Base-by-base conservation (phyloP, 2,113 vertebrate genomes). In the Silurus meridionalis region DNA sequence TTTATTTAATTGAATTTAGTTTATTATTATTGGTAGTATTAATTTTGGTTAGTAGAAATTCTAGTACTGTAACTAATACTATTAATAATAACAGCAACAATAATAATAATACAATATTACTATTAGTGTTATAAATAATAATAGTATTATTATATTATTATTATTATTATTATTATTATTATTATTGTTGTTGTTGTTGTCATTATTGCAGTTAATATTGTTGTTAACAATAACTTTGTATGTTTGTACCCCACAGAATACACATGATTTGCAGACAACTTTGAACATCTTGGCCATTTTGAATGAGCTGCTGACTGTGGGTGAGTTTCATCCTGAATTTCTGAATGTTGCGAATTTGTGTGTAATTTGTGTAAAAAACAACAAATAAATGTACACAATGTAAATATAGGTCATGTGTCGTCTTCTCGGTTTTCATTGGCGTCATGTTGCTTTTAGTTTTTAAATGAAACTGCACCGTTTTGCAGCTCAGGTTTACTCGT, bases 261-360 rank as follows among this genome's bases (percentile, higher is more conserved):
- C 95, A n/a, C 95, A 91, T 91, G 98, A 99, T 92, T 93, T 93
- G 90, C 98, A 97, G 88, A 97, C 97, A 82, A 95, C 93, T 87
- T 85, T 99, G 90, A 99, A 98, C 94, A 95, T 98, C 90, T 91
- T 99, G 87, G 96, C 91, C 90, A 98, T 99, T 92, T 95, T 99
- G 86, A 96, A 95, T 92, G 97, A 99, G 90, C 91, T 99, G 89
- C 94, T 99, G 80, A 97, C 96, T 80, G 93, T 94, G 86, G 97
- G 98, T 99, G 92, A 96, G 97, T 94, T 84, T 83, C 21, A 74
- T 72, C 66, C 37, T 37, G 37, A 37, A 37, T 85, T 21, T 80
- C 13, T 11, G 64, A 66, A 13, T 66, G 64, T 28, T 67, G 55
- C 3, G 2, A 25, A 69, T 10, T 69, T 37, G 74, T 78, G 13